Base-by-base conservation (phyloP, 2,888 invertebrate genomes). In the Dysmachus trigonus region DNA sequence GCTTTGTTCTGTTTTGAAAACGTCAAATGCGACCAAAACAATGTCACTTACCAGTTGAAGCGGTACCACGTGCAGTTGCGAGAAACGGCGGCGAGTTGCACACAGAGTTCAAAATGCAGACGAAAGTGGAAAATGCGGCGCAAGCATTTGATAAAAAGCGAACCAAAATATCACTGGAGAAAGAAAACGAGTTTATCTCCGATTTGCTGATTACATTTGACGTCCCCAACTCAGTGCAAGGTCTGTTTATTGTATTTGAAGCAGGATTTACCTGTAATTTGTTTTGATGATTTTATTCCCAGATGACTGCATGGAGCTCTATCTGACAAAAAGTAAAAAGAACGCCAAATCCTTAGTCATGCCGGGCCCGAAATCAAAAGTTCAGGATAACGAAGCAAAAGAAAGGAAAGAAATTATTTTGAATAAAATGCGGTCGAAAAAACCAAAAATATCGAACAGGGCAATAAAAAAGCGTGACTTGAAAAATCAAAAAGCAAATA, bases 341-440 rank as follows among this genome's bases (percentile, higher is more conserved):
- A 88, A 76, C 2, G 1, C 47, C 2, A 27, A 18, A 3, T 10
- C 62, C 3, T 62, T 27, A 18, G 10, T 13, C 18, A 62, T 22
- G 1, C 22, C 22, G 6, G 41, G 73, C 10, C 15, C 47, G 4
- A 86, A 85, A 47, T 74, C 77, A 77, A 13, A 33, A 62, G 2
- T 15, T 41, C 87, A 88, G 8, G 86, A 88, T 1, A 89, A 89
- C 51, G 90, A 91, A 47, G 86, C 90, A 5, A 89, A 91, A 51
- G 90, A 92, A 33, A 89, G 90, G 0, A 83, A 90, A 1, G 89
- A 90, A 62, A 90, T 90, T 1, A 92, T 92, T 1, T 92, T 91
- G 83, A 92, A 92, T 87, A 92, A 92, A 89, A 88, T 92, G 86
- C 89, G 89, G 87, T 89, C 91, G 7, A 92, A 92, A 86, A 91